Percentiles rank a stretch among this genome's conserved stretches.
Conservation (phyloP, 2,888 invertebrate species). For the Herminia tarsipennalis region DNA sequence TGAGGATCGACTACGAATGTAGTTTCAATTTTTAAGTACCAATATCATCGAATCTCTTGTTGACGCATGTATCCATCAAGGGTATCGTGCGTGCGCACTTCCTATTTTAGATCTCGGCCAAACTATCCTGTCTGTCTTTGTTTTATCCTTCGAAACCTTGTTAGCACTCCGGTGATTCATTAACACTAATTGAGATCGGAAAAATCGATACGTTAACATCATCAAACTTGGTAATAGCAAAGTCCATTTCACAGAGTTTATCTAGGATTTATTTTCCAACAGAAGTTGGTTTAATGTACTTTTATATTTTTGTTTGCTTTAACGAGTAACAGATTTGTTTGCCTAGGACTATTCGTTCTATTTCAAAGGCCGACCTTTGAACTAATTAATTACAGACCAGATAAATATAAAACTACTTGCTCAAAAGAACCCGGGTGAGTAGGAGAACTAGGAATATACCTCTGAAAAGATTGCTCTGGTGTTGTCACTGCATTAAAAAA, state of each 20-base stretch:
- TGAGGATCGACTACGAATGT: no score
- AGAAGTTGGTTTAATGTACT: slow-evolving; percentile 1
- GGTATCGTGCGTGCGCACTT: no score
- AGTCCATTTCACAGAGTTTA: slow-evolving; percentile 7
- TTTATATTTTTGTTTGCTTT: slow-evolving; percentile 1
- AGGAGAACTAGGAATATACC: no score
- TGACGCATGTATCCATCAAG: no score
- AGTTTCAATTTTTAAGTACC: no score
- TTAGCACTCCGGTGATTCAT: slow-evolving; percentile 24
- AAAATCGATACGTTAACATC: slow-evolving; percentile 5
- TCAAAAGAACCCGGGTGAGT: no score
- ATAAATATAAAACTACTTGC: no score
- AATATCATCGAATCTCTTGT: no score
- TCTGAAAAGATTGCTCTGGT: no score
- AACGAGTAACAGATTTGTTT: slow-evolving; percentile 2
- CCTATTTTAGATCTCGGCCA: no score
- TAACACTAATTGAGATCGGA: slow-evolving; percentile 20
- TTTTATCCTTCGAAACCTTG: slow-evolving; percentile 3
- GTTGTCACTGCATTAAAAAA: no score
- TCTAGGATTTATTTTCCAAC: slow-evolving; percentile 3
- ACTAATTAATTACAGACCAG: neutral
- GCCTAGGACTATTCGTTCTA: slow-evolving; percentile 2
- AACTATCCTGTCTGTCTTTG: neutral
- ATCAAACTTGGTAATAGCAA: slow-evolving; percentile 10
- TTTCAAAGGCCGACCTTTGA: neutral